A percentile compares a stretch with the other conserved stretches of the same genome.
Evolutionary conservation across 1,140 invertebrate species (phyloP).

Genomic region (Aphidius ervi): DNA sequence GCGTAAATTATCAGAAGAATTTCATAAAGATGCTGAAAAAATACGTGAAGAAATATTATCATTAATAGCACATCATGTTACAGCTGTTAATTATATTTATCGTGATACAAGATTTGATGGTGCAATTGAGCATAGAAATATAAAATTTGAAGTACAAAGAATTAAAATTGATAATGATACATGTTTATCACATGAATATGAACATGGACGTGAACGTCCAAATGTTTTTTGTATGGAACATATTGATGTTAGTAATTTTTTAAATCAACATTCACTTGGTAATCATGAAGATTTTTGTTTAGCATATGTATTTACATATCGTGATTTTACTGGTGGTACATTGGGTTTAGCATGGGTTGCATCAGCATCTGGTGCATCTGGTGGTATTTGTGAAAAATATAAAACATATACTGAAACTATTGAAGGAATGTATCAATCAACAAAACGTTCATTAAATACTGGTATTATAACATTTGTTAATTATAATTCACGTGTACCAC

Average conservation of each 20-base stretch:
- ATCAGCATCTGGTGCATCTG: constrained; percentile 90
- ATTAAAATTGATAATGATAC: constrained; percentile 93
- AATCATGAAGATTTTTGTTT: constrained; percentile 98
- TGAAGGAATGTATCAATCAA: constrained; percentile 87
- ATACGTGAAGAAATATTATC: constrained; percentile 95
- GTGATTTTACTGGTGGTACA: constrained; percentile 94
- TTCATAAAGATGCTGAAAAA: constrained; percentile 73
- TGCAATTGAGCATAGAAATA: constrained; percentile 80
- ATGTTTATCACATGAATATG: constrained; percentile 52
- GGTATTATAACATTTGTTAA: constrained; percentile 99
- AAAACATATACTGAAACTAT: constrained; percentile 95
- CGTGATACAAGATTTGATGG: constrained; percentile 91
- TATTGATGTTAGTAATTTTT: constrained; percentile 98
- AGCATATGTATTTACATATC: constrained; percentile 97
- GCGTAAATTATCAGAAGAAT: constrained; percentile 74
- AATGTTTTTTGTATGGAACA: constrained; percentile 97
- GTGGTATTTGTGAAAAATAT: constrained; percentile 98
- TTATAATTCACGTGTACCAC: constrained; percentile 94
- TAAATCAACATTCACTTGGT: constrained; percentile 94
- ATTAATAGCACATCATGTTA: constrained; percentile 95
- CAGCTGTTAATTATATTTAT: constrained; percentile 98
- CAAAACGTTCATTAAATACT: constrained; percentile 93
- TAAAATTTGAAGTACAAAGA: constrained; percentile 96
- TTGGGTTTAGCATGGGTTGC: constrained; percentile 98
- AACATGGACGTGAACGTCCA: constrained; percentile 50